phyloP scores from a whole-genome alignment of 2,113 vertebrate genomes.

The Dipodomys ordii region DNA sequence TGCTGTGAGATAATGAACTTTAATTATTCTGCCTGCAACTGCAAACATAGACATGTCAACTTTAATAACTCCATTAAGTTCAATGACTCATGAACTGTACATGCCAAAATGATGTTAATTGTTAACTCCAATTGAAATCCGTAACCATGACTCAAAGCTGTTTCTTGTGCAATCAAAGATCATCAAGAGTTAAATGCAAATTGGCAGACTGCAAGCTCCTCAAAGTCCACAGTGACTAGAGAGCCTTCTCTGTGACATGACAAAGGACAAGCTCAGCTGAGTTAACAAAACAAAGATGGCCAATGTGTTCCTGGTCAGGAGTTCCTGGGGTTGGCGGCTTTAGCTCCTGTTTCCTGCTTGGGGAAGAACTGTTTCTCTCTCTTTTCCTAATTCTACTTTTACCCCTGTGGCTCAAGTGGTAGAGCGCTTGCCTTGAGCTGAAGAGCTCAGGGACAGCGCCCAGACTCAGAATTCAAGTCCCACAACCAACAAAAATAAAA shows the following conservation, averaged over 20 bases:
- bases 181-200: background rate
- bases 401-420: no score
- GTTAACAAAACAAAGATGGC: background rate
- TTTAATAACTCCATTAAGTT: conserved; percentile 49
- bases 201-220: background rate
- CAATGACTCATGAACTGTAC: background rate
- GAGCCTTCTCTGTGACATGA: background rate
- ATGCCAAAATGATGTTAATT: background rate
- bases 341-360: no score
- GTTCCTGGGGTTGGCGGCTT: background rate
- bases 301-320: background rate
- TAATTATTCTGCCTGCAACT: background rate
- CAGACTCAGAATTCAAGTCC: no score
- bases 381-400: no score
- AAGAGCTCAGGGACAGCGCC: no score
- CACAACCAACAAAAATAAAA: no score
- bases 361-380: no score
- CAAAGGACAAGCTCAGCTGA: background rate
- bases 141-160: background rate
- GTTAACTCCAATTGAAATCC: background rate
- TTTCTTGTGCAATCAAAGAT: background rate
- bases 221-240: background rate
- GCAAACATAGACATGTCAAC: background rate
- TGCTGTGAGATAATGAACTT: background rate
- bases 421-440: no score